Evolutionary conservation across 2,888 invertebrate species (phyloP), one percentile per base, ranked within the genome.

Genomic region (Dermolepida albohirtum): DNA sequence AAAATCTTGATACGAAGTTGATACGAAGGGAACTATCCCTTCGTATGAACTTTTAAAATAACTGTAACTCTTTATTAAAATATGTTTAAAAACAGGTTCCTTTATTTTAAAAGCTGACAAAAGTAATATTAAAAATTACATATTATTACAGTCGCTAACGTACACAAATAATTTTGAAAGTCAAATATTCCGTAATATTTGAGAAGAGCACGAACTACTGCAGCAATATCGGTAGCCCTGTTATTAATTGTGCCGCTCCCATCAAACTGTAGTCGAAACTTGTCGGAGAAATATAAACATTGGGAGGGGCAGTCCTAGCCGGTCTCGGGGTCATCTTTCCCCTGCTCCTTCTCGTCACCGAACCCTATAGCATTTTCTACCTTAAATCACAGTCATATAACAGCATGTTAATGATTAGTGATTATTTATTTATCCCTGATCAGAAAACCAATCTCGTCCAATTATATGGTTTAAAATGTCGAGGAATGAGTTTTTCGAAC

Each of bases 251-350:
- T 44, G 57, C 57, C 66, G 66, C 66, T 66, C 57, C 16, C 17
- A 39, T 43, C 22, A 44, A 49, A 66, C 49, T 39, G 29, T 40
- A 54, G 57, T n/a, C 43, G 55, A 44, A 43, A 55, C 57, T 66
- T 66, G 57, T 57, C 49, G 57, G 66, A 57, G 66, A 66, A 66
- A 66, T 66, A 66, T 66, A 66, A 66, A 66, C 66, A 66, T 66
- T 39, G 66, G 66, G 66, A 66, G 66, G 66, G 40, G 66, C 66
- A 57, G 27, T 41, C 29, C 16, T 39, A 66, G 66, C 66, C 57
- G 66, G 55, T 66, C 57, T 66, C 54, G 66, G 57, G 66, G 57
- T 66, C 66, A 57, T 47, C 66, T 55, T 66, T 57, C 57, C 43
- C 14, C 22, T 57, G 44, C 54, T 17, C 11, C 54, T n/a, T 54